These are phyloP conservation scores for Macrobrachium rosenbergii DNA, from an alignment of 1,140 invertebrate species.

Conservation along the genomic window DNA sequence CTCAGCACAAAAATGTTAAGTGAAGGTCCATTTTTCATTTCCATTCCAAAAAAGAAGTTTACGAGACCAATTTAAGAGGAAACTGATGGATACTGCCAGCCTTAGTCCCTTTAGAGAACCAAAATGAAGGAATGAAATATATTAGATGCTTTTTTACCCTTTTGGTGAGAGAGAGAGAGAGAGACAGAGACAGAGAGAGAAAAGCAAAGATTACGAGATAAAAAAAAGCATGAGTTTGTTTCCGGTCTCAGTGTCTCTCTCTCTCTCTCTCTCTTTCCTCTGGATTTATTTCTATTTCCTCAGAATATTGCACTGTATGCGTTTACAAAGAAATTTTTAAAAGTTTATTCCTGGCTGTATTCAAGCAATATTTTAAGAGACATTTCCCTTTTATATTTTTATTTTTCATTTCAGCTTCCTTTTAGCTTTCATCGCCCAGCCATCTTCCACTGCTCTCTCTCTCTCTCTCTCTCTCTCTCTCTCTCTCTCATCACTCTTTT, in stretches of 20 bases:
- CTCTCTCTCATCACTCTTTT: not conserved
- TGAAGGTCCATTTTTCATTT: too few species aligned
- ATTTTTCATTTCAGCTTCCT: not conserved
- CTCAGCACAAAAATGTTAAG: too few species aligned
- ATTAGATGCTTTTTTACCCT: too few species aligned
- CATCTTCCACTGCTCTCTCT: not conserved
- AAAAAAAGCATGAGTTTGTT: not conserved
- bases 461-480: conserved; percentile 13
- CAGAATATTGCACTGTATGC: too few species aligned
- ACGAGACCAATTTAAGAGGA: too few species aligned
- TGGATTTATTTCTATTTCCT: too few species aligned
- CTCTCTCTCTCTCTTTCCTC: conserved; percentile 6
- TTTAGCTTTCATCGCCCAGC: not conserved
- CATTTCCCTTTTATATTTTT: not conserved
- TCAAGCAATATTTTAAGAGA: not conserved
- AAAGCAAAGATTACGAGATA: not conserved
- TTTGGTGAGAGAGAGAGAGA: not conserved
- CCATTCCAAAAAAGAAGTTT: too few species aligned
- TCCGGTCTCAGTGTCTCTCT: conserved; percentile 1
- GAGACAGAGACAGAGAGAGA: conserved; percentile 10
- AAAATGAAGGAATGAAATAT: too few species aligned
- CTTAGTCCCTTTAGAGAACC: too few species aligned
- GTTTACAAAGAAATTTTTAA: too few species aligned
- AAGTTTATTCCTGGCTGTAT: too few species aligned
- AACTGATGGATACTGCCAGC: too few species aligned